Evolutionary conservation across 2,888 invertebrate species (phyloP).

Genomic region (Sialis lutaria): DNA sequence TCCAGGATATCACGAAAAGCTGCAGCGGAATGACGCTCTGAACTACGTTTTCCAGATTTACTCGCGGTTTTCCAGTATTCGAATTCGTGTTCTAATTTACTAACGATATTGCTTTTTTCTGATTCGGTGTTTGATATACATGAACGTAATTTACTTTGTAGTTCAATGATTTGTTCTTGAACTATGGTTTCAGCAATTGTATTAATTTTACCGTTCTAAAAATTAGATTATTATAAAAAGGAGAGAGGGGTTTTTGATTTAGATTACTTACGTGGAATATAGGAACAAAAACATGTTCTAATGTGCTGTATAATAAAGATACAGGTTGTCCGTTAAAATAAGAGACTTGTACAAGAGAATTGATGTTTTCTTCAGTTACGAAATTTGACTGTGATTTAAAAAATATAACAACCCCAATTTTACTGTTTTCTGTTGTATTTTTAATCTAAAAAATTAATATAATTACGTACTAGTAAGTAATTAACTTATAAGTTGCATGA

Average conservation of each 20-base stretch:
- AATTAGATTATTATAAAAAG: constrained; percentile 7
- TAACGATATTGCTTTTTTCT: constrained; percentile 16
- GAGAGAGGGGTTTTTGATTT: not conserved
- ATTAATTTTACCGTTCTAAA: constrained; percentile 11
- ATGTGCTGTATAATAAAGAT: constrained; percentile 37
- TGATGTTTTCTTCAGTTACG: constrained; percentile 38
- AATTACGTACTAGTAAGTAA: not conserved
- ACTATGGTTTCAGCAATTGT: constrained; percentile 14
- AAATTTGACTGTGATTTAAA: constrained; percentile 39
- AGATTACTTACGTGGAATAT: constrained; percentile 8
- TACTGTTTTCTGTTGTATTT: not conserved
- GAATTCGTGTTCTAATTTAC: constrained; percentile 50
- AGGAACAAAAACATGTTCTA: constrained; percentile 40
- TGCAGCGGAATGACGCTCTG: constrained; percentile 36
- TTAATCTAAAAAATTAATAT: not conserved
- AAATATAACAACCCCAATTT: constrained; percentile 28
- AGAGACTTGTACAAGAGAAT: constrained; percentile 35
- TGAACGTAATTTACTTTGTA: constrained; percentile 21
- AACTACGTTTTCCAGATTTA: constrained; percentile 32
- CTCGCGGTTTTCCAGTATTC: constrained; percentile 47
- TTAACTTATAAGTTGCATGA: not conserved
- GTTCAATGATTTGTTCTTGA: constrained; percentile 19
- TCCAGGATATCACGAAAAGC: constrained; percentile 39
- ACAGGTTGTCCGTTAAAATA: constrained; percentile 40
- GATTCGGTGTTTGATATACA: not conserved